phyloP scores from a whole-genome alignment of 2,888 invertebrate genomes.

The Drosophila nigritarsus region DNA sequence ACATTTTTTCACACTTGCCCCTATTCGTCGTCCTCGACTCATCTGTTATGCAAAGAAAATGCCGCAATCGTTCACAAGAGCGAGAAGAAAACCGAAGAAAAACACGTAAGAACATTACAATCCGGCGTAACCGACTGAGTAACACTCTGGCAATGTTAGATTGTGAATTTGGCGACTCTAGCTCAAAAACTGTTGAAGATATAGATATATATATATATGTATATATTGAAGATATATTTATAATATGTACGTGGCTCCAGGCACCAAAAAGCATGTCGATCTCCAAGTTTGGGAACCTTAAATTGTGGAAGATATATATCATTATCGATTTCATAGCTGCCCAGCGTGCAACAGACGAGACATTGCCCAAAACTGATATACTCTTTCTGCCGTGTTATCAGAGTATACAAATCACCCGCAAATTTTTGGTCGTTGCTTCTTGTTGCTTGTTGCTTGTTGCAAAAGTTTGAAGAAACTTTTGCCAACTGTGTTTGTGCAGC shows the following conservation, averaged over 20 bases:
- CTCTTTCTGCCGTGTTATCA: not conserved
- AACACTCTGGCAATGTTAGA: not conserved
- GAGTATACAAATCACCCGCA: not conserved
- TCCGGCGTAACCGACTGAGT: not conserved
- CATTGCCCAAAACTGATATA: not conserved
- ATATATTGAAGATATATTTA: not conserved
- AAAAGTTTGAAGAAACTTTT: conserved; percentile 29
- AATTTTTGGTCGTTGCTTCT: conserved; percentile 27
- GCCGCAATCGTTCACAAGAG: conserved; percentile 43
- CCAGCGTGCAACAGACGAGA: too few relatives aligned
- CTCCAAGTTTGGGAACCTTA: not conserved
- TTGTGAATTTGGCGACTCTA: not conserved
- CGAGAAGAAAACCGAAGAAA: conserved; percentile 23
- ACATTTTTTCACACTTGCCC: conserved; percentile 32
- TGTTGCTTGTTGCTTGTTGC: conserved; percentile 21
- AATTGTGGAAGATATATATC: not conserved
- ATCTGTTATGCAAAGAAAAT: conserved; percentile 58
- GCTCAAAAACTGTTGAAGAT: too few relatives aligned
- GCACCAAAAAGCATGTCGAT: not conserved
- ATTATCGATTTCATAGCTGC: not conserved
- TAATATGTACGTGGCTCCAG: not conserved
- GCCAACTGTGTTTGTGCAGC: conserved; percentile 33
- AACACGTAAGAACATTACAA: conserved; percentile 9
- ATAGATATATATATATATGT: not conserved
- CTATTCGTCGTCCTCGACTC: conserved; percentile 7